Percentiles rank a stretch among this genome's conserved stretches.
phyloP scores from a whole-genome alignment of 2,113 vertebrate species.

The Sorex araneus region DNA sequence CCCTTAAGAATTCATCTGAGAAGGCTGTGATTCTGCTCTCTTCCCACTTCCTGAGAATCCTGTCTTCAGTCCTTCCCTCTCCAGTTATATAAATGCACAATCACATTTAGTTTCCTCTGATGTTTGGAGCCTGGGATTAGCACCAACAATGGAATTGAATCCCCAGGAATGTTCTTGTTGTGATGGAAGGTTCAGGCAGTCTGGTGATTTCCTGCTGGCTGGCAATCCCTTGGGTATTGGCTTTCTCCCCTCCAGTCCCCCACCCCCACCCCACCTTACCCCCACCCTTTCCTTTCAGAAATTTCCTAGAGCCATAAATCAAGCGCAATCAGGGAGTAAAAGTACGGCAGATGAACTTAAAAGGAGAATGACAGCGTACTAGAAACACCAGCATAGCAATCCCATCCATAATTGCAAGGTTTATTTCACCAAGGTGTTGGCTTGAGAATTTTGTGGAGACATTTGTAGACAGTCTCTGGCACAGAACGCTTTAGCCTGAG shows the following conservation, averaged over 20 bases:
- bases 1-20: not conserved
- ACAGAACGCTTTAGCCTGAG: slow-evolving; percentile 53
- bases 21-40: slow-evolving; percentile 10
- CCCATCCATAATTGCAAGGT: not conserved
- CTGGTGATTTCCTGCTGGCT: slow-evolving; percentile 80
- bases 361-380: slow-evolving; percentile 49
- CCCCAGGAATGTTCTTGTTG: slow-evolving; percentile 84
- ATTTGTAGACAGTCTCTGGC: not conserved
- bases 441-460: slow-evolving; percentile 51
- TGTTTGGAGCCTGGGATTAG: slow-evolving; percentile 76
- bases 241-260: slow-evolving; percentile 12
- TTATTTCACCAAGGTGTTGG: slow-evolving; percentile 73
- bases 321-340: slow-evolving; percentile 86
- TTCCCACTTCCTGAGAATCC: slow-evolving; percentile 31
- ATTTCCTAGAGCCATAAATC: slow-evolving; percentile 88
- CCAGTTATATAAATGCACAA: not conserved
- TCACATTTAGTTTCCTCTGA: slow-evolving; percentile 44
- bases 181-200: slow-evolving; percentile 68
- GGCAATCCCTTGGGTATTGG: slow-evolving; percentile 68
- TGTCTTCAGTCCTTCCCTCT: slow-evolving; percentile 63
- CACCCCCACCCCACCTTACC: not conserved
- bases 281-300: slow-evolving; percentile 70
- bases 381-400: slow-evolving; percentile 66
- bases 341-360: slow-evolving; percentile 85
- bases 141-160: slow-evolving; percentile 78